Percentiles rank a stretch among this genome's conserved stretches.
These are phyloP conservation scores for Thera obeliscata DNA, from an alignment of 2,888 invertebrate species.

Conservation along the genomic window DNA sequence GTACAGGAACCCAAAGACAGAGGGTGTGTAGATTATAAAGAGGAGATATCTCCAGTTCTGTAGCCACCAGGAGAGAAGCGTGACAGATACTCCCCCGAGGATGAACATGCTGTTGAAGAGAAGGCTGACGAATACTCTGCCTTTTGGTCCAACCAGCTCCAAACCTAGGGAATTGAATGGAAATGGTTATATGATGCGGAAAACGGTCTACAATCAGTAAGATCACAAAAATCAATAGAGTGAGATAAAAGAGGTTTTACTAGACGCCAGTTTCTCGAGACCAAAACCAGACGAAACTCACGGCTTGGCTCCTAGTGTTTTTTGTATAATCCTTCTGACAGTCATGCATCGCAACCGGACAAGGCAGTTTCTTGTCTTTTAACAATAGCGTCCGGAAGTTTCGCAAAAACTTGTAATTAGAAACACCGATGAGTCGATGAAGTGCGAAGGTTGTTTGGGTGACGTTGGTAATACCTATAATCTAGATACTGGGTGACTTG, in stretches of 20 bases:
- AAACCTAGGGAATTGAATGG: constrained; percentile 56
- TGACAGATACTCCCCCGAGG: constrained; percentile 75
- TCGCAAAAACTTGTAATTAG: constrained; percentile 58
- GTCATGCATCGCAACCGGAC: constrained; percentile 45
- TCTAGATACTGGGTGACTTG: neutral
- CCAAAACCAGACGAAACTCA: neutral
- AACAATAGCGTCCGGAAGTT: constrained; percentile 55
- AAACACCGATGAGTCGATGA: constrained; percentile 48
- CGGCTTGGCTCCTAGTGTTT: neutral
- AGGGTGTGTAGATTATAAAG: constrained; percentile 75
- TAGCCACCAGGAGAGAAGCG: constrained; percentile 74
- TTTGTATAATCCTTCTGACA: neutral
- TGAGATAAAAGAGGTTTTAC: too few relatives aligned
- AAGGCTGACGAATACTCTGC: constrained; percentile 75
- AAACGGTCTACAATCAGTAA: neutral
- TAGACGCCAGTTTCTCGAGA: neutral
- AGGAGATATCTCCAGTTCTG: constrained; percentile 77
- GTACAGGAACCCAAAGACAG: constrained; percentile 70
- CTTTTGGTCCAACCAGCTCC: constrained; percentile 78
- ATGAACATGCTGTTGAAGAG: constrained; percentile 81
- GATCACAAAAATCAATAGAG: neutral
- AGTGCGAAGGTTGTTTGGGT: constrained; percentile 50
- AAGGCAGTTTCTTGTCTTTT: constrained; percentile 54
- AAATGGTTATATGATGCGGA: neutral
- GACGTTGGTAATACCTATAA: constrained; percentile 18